phyloP scores from a whole-genome alignment of 2,113 vertebrate species.

The Gnathonemus echidnorhynchus region DNA sequence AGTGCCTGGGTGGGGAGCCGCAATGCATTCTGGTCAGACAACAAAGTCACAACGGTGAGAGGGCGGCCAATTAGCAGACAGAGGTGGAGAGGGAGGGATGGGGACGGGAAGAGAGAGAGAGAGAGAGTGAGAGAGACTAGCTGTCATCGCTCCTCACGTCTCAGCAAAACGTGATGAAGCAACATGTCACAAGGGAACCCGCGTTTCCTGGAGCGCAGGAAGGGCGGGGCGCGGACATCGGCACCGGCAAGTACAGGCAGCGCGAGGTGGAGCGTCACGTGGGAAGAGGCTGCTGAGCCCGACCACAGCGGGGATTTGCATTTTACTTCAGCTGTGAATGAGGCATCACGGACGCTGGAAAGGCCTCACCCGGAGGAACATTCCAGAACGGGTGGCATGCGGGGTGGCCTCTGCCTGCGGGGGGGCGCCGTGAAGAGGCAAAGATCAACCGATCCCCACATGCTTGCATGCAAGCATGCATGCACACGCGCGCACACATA shows the following conservation, averaged over 20 bases:
- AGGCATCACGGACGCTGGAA: background rate
- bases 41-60: background rate
- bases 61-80: background rate
- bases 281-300: background rate
- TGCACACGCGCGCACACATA: no score
- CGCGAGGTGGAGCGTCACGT: background rate
- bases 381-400: background rate
- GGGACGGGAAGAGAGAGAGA: background rate
- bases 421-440: background rate
- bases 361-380: background rate
- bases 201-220: background rate
- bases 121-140: background rate
- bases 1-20: background rate
- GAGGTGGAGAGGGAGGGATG: constrained; percentile 2
- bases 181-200: background rate
- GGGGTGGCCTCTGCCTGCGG: background rate
- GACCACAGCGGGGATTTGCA: background rate
- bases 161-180: background rate
- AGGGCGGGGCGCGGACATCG: background rate
- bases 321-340: background rate
- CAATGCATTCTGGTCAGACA: background rate
- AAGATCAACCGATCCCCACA: background rate
- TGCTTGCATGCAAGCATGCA: background rate
- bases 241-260: background rate
- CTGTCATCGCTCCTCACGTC: background rate